Evolutionary conservation across 2,888 invertebrate genomes (phyloP), one percentile per base, ranked within the genome.

Genomic region (Cerceris rybyensis): DNA sequence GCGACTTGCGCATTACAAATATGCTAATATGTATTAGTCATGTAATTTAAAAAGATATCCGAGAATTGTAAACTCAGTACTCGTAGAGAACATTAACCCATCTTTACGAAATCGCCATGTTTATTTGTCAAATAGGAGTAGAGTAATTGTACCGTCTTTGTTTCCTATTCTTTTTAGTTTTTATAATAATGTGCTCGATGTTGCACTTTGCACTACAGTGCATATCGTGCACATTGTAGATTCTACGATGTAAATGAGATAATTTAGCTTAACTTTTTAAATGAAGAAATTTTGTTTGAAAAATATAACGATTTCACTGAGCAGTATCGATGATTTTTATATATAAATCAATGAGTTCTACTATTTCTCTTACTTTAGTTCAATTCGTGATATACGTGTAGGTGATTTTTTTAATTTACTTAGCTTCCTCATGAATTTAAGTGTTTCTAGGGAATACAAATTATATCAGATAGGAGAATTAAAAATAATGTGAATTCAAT

Each of bases 91-190:
- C 49, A 52, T 64, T 54, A 66, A 65, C 49, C 60, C 63, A 77
- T 78, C 54, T 73, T 73, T 69, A 68, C 16, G 54, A 28, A 60
- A 55, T 63, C 77, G 64, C 77, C 78, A 78, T 78, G 57, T 64
- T 71, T 63, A 61, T 75, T 50, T 39, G 17, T 57, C 52, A 58
- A 49, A 17, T 43, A 9, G 63, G 50, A 28, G 46, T 11, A 39
- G n/a, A 17, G 7, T 41, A 60, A 54, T 17, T 58, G 0, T 43
- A 7, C 7, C 58, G 7, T 14, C n/a, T 14, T 59, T 41, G 17
- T 46, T 55, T 9, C 14, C 17, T 28, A 55, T 9, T 14, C 52
- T 39, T 46, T 11, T 11, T 9, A 7, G 14, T 49, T 43, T 28
- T 28, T 57, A 5, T 14, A 58, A 11, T 39, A 67, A 2, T 46